Evolutionary conservation across 2,113 vertebrate genomes (phyloP).

Genomic region (Burhinus oedicnemus): DNA sequence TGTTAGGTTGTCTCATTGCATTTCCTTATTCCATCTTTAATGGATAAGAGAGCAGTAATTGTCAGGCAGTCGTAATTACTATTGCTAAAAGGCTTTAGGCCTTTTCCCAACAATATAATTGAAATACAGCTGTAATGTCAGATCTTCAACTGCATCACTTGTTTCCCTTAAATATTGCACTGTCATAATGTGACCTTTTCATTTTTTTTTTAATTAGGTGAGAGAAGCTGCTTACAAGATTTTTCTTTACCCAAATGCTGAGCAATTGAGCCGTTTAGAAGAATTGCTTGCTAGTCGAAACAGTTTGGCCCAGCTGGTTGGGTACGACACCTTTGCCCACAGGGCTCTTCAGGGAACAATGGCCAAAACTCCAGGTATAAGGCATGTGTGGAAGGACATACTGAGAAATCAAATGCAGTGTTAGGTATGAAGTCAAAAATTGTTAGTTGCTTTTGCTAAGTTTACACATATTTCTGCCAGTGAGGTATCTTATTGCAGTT

Average conservation of each 20-base stretch:
- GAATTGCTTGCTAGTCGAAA: conserved; percentile 87
- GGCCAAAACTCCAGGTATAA: conserved; percentile 89
- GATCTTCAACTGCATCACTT: not conserved
- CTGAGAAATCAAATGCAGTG: not conserved
- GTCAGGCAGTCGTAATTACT: not conserved
- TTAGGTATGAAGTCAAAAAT: not conserved
- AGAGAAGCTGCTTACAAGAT: conserved; percentile 95
- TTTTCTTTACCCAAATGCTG: conserved; percentile 88
- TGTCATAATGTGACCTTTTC: not conserved
- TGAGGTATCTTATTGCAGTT: not conserved
- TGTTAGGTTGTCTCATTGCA: not conserved
- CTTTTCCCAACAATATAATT: not conserved
- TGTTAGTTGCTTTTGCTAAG: not conserved
- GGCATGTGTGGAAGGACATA: not conserved
- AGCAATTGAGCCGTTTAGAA: conserved; percentile 84
- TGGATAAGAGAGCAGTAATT: not conserved
- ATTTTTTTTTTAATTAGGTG: conserved; percentile 73
- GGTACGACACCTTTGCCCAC: conserved; percentile 90
- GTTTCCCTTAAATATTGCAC: not conserved
- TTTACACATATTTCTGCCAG: not conserved
- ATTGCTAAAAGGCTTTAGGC: not conserved
- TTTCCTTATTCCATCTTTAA: not conserved
- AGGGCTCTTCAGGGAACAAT: conserved; percentile 94
- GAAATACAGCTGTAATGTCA: not conserved
- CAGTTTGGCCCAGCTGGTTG: conserved; percentile 88